Percentiles rank a stretch among this genome's conserved stretches.
Evolutionary conservation across 2,113 vertebrate species (phyloP).

Genomic region (Tragelaphus imberbis): DNA sequence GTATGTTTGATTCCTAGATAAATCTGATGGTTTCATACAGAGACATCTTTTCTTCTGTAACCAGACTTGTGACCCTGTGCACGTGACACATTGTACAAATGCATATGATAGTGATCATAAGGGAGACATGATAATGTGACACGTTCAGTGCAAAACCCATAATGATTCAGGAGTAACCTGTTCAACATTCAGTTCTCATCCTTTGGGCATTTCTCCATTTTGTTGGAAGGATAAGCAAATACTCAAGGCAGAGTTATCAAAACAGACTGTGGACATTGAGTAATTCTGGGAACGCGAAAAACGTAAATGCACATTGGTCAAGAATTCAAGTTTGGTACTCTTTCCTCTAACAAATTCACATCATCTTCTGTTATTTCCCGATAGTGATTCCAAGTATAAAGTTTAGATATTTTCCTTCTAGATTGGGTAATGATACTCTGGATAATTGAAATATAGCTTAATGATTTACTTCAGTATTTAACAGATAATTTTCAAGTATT

Average conservation of each 20-base stretch:
- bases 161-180: neutral
- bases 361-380: neutral
- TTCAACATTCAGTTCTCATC: neutral
- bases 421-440: neutral
- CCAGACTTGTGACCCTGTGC: neutral
- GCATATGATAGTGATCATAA: neutral
- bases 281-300: neutral
- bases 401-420: neutral
- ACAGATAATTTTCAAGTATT: neutral
- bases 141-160: neutral
- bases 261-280: conserved; percentile 28
- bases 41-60: neutral
- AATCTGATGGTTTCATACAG: neutral
- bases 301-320: neutral
- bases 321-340: neutral
- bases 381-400: neutral
- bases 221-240: neutral
- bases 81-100: neutral
- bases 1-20: conserved; percentile 6
- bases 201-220: neutral
- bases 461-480: neutral
- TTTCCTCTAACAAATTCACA: neutral
- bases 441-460: neutral
- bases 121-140: neutral
- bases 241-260: neutral